phyloP scores from a whole-genome alignment of 2,888 invertebrate species.

The Synergus gifuensis region DNA sequence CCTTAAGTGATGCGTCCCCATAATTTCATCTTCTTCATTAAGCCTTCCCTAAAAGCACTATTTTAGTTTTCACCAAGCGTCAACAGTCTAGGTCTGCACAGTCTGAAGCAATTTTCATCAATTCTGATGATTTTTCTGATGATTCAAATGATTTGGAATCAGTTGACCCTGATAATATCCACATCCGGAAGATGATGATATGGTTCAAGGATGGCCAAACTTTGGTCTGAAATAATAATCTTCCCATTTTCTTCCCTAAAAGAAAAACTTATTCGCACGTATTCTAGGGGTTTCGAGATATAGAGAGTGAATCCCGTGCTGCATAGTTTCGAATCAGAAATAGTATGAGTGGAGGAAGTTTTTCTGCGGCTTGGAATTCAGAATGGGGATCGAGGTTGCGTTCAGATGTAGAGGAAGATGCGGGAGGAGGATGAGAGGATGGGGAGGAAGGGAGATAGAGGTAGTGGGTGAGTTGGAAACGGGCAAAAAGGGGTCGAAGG shows the following conservation, averaged over 20 bases:
- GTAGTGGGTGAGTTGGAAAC: conserved; percentile 47
- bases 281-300: conserved; percentile 25
- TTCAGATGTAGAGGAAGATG: conserved; percentile 37
- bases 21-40: too few relatives aligned
- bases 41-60: too few relatives aligned
- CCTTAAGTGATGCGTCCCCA: neutral
- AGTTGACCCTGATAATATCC: neutral
- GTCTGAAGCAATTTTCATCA: too few relatives aligned
- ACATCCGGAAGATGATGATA: neutral
- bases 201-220: neutral
- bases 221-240: conserved; percentile 25
- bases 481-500: conserved; percentile 53
- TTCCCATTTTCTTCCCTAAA: neutral
- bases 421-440: conserved; percentile 33
- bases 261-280: conserved; percentile 36
- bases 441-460: conserved; percentile 39
- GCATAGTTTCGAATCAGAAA: conserved; percentile 14
- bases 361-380: conserved; percentile 37
- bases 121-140: too few relatives aligned
- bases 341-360: conserved; percentile 26
- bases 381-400: conserved; percentile 40
- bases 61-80: too few relatives aligned
- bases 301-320: conserved; percentile 22
- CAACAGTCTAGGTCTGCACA: too few relatives aligned
- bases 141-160: too few relatives aligned